Evolutionary conservation across 2,888 invertebrate species (phyloP).

Genomic region (Embidobia sp.): DNA sequence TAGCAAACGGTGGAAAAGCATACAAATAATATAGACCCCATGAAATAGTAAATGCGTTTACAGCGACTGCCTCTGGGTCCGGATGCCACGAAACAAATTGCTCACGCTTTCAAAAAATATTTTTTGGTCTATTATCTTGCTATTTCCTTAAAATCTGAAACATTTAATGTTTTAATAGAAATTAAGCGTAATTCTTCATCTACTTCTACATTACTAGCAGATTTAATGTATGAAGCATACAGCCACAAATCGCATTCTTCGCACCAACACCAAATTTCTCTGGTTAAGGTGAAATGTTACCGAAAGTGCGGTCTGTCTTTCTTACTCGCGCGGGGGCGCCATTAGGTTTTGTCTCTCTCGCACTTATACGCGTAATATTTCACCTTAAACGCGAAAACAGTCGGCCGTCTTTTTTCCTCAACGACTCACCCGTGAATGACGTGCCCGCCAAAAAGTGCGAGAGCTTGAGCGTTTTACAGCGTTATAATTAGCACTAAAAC

Average conservation of each 20-base stretch:
- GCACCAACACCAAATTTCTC: background rate
- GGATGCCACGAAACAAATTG: background rate
- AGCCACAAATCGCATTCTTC: background rate
- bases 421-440: too few relatives aligned
- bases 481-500: slow-evolving; percentile 31
- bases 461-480: slow-evolving; percentile 5
- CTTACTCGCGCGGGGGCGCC: too few relatives aligned
- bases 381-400: background rate
- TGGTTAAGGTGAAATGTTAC: too few relatives aligned
- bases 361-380: background rate
- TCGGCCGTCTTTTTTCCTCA: too few relatives aligned
- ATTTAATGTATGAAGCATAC: background rate
- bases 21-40: background rate
- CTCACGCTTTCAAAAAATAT: background rate
- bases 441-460: too few relatives aligned
- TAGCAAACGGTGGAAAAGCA: slow-evolving; percentile 1
- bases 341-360: too few relatives aligned
- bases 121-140: too few relatives aligned
- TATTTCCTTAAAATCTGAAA: too few relatives aligned
- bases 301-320: too few relatives aligned
- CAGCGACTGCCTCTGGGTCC: background rate
- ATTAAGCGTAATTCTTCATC: slow-evolving; percentile 2
- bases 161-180: too few relatives aligned
- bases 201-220: background rate
- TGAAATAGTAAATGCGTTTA: background rate